Evolutionary conservation across 2,113 vertebrate genomes (phyloP).

Genomic region (Eptesicus fuscus): DNA sequence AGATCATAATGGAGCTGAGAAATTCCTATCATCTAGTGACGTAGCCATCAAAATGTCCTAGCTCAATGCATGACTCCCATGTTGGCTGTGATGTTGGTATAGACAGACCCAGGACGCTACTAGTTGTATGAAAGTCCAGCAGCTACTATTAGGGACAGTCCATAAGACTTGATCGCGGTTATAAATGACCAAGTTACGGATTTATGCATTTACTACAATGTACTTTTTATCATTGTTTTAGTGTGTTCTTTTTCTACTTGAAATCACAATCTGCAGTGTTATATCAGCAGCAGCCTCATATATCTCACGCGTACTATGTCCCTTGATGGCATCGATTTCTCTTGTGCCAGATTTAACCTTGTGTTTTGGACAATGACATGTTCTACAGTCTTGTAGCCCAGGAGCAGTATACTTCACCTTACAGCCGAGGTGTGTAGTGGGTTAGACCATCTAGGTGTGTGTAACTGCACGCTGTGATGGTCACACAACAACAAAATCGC

Average conservation of each 20-base stretch:
- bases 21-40: neutral
- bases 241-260: neutral
- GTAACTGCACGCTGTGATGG: neutral
- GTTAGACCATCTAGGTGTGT: neutral
- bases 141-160: neutral
- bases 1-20: neutral
- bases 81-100: neutral
- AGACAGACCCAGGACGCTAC: neutral
- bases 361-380: neutral
- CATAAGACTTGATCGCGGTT: rapidly evolving
- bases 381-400: neutral
- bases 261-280: neutral
- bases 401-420: neutral
- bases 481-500: neutral
- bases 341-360: neutral
- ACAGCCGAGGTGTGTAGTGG: neutral
- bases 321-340: too few species aligned
- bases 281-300: neutral
- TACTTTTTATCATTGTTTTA: neutral
- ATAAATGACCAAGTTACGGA: too few species aligned
- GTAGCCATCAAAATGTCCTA: neutral
- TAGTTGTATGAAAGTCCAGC: too few species aligned
- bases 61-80: rapidly evolving
- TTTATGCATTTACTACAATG: neutral
- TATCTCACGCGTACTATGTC: rapidly evolving